A percentile compares a stretch with the other conserved stretches of the same genome.
These are phyloP conservation scores for Petrosia ficiformis DNA, from an alignment of 37 sponge, comb jelly and placozoan genomes.

Conservation along the genomic window DNA sequence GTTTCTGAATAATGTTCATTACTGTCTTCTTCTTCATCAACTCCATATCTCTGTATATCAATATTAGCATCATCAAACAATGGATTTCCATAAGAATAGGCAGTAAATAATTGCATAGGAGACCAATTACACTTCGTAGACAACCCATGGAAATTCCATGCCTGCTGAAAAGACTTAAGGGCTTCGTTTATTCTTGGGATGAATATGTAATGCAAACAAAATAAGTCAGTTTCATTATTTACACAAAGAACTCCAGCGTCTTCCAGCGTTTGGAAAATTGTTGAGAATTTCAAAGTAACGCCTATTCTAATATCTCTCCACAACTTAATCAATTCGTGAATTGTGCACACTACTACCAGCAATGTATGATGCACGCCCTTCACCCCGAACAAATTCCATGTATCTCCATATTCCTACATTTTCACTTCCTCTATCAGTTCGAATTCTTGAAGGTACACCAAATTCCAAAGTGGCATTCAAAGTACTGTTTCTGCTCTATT, in stretches of 20 bases:
- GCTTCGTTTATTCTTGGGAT: constrained; percentile 5
- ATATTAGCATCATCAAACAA: no score
- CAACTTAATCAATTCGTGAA: not conserved
- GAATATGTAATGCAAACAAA: no score
- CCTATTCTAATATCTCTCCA: not conserved
- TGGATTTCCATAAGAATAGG: no score
- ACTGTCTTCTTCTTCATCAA: no score
- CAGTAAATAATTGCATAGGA: not conserved
- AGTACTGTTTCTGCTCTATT: constrained; percentile 34
- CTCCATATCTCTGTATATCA: no score
- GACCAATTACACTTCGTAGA: not conserved
- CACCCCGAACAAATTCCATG: constrained; percentile 24
- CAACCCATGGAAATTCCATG: not conserved
- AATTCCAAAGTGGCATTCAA: not conserved
- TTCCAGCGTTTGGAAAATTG: no score
- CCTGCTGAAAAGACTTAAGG: not conserved
- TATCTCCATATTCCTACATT: constrained; percentile 26
- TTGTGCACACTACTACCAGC: not conserved
- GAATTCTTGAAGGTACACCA: constrained; percentile 38
- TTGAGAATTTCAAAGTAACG: not conserved
- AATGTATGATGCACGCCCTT: constrained; percentile 13
- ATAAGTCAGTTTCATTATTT: no score
- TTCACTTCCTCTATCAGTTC: constrained; percentile 40
- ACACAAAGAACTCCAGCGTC: no score
- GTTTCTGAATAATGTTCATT: no score